phyloP scores from a whole-genome alignment of 2,888 invertebrate genomes.

The Syrphus vitripennis region DNA sequence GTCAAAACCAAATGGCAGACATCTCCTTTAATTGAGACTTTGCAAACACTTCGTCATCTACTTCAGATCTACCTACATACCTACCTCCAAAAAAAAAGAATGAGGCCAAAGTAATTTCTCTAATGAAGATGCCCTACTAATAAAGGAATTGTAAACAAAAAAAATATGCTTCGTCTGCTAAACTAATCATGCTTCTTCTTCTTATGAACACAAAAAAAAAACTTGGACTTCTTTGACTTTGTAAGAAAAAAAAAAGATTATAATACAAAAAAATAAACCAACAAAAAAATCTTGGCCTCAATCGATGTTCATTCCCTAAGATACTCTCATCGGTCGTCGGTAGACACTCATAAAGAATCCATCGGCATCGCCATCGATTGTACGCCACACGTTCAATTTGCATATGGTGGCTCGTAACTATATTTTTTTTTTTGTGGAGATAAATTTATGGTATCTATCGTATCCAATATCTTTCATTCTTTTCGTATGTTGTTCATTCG shows the following conservation, averaged over 20 bases:
- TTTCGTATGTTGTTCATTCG: neutral
- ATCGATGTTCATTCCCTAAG: conserved; percentile 31
- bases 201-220: neutral
- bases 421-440: neutral
- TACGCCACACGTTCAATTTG: conserved; percentile 14
- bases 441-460: conserved; percentile 13
- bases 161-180: neutral
- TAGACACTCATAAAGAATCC: conserved; percentile 9
- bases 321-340: neutral
- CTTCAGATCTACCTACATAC: neutral
- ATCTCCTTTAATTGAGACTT: neutral
- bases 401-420: neutral
- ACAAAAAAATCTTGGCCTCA: conserved; percentile 39
- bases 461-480: neutral
- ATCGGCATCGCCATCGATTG: neutral
- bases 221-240: neutral
- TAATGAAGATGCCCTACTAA: conserved; percentile 30
- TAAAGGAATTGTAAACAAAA: conserved; percentile 1
- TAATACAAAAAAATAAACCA: neutral
- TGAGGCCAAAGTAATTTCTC: conserved; percentile 17
- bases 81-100: neutral
- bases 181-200: neutral
- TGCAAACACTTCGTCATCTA: neutral
- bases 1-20: neutral
- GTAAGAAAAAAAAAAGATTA: neutral